Evolutionary conservation across 2,797 vertebrate genomes (phyloP).

Genomic region (Holocentrus rufus): DNA sequence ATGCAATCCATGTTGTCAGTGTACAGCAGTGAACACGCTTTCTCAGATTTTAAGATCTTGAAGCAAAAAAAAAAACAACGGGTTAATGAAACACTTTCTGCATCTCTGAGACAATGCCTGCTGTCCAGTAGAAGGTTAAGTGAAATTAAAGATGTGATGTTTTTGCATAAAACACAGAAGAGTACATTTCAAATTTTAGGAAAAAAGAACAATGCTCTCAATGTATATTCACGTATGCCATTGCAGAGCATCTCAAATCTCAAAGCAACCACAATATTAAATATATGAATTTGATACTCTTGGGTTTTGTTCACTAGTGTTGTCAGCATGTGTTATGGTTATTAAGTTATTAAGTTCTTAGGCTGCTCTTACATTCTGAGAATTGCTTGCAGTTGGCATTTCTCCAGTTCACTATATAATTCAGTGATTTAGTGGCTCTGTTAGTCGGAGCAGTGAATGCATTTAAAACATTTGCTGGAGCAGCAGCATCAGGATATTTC

Average conservation of each 20-base stretch:
- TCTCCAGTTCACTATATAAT: conserved; percentile 8
- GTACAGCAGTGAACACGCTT: background rate
- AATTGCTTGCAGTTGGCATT: background rate
- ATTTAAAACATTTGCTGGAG: conserved; percentile 14
- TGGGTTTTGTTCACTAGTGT: background rate
- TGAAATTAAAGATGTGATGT: background rate
- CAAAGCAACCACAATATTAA: background rate
- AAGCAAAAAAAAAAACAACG: background rate
- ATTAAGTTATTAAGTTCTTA: conserved; percentile 31
- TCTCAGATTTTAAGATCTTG: background rate
- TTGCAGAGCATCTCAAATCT: background rate
- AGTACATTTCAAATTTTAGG: too few species aligned
- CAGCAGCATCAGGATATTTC: conserved; percentile 15
- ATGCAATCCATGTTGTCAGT: background rate
- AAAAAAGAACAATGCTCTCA: background rate
- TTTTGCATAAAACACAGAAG: background rate
- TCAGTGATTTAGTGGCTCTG: background rate
- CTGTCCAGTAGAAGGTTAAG: background rate
- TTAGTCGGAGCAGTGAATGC: conserved; percentile 1
- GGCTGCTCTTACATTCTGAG: conserved; percentile 9
- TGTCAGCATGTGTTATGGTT: conserved; percentile 32
- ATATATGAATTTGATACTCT: conserved; percentile 10
- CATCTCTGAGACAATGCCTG: background rate
- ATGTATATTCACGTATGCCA: background rate
- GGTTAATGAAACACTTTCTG: background rate